phyloP scores from a whole-genome alignment of 2,113 vertebrate species.

The Cichladusa arquata region DNA sequence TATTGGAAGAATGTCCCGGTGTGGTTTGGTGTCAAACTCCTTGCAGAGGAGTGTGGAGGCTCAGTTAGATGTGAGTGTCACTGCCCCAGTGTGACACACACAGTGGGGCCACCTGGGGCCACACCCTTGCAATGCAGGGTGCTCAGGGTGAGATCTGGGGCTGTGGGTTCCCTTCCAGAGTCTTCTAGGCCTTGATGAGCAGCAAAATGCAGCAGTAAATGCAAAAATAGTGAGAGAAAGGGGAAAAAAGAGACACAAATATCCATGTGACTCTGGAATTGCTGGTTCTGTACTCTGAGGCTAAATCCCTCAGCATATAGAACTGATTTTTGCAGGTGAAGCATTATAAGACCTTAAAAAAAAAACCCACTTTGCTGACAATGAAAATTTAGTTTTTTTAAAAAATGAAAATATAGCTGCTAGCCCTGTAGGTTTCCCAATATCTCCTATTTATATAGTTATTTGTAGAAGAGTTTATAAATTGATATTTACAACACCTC shows the following conservation, averaged over 20 bases:
- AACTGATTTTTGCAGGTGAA: background rate
- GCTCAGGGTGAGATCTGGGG: background rate
- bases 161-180: rapidly evolving
- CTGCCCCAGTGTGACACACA: background rate
- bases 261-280: background rate
- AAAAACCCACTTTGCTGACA: background rate
- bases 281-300: background rate
- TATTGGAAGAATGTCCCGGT: background rate
- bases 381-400: background rate
- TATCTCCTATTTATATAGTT: background rate
- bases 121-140: rapidly evolving
- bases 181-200: background rate
- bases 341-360: background rate
- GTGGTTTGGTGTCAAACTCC: background rate
- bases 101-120: background rate
- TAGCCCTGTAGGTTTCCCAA: background rate
- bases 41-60: background rate
- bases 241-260: background rate
- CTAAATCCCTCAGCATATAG: rapidly evolving
- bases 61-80: background rate
- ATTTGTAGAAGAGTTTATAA: background rate
- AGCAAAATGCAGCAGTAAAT: background rate
- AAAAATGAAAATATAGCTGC: background rate
- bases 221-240: background rate
- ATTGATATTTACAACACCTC: background rate